Percentiles rank a stretch among this genome's conserved stretches.
Conservation (phyloP, 2,888 invertebrate genomes). For the Pristionchus entomophagus region DNA sequence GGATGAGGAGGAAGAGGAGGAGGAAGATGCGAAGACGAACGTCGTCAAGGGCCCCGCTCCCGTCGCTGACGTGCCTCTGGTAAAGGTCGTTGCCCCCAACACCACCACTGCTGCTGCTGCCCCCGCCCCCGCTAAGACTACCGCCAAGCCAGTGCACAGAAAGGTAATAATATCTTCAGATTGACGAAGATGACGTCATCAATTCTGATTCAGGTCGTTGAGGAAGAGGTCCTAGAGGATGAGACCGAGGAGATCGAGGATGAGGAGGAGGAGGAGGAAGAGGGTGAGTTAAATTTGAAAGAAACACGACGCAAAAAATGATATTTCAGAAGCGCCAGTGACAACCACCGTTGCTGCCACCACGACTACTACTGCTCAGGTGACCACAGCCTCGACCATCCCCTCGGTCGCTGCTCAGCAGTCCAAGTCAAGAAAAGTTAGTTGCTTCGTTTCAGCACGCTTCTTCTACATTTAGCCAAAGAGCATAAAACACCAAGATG, state of each 20-base stretch:
- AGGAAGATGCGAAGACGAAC: background rate
- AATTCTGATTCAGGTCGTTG: slow-evolving; percentile 21
- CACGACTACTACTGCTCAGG: slow-evolving; percentile 40
- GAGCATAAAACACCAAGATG: background rate
- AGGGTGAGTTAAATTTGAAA: slow-evolving; percentile 32
- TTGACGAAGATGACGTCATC: slow-evolving; percentile 52
- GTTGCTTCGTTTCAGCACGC: background rate
- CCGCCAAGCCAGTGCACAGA: background rate
- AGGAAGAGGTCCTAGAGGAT: slow-evolving; percentile 26
- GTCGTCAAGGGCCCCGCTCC: slow-evolving; percentile 27
- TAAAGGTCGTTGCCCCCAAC: background rate
- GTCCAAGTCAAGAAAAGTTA: background rate
- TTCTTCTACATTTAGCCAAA: background rate
- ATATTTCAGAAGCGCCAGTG: background rate
- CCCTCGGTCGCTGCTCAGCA: slow-evolving; percentile 4
- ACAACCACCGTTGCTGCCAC: background rate
- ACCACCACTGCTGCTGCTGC: slow-evolving; percentile 46
- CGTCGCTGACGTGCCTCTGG: slow-evolving; percentile 45
- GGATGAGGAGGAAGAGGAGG: background rate
- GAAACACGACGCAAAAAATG: too few relatives aligned
- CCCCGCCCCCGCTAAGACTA: background rate
- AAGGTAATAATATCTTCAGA: background rate
- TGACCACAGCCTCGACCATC: slow-evolving; percentile 42
- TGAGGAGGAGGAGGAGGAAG: slow-evolving; percentile 48
- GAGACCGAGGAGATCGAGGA: slow-evolving; percentile 49